phyloP scores from a whole-genome alignment of 2,888 invertebrate genomes.

The Drosophila recens region DNA sequence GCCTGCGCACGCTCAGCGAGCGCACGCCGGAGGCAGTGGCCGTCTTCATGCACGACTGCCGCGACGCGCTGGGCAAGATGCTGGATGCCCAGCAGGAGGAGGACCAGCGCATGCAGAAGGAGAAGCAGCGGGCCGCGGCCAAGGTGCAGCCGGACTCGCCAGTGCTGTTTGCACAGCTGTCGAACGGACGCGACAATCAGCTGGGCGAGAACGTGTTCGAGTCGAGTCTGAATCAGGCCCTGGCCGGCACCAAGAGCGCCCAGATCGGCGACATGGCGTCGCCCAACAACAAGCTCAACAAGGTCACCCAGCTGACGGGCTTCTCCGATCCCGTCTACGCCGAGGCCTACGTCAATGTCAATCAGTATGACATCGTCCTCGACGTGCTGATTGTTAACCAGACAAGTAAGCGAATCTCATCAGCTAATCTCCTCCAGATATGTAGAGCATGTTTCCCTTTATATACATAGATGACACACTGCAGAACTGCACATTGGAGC shows the following conservation, averaged over 20 bases:
- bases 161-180: conserved; percentile 92
- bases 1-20: conserved; percentile 90
- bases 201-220: conserved; percentile 93
- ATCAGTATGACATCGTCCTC: conserved; percentile 98
- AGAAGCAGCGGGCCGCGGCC: conserved; percentile 89
- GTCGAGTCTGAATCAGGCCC: conserved; percentile 94
- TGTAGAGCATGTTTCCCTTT: not conserved
- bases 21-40: conserved; percentile 89
- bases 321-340: conserved; percentile 99
- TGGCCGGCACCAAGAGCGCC: conserved; percentile 88
- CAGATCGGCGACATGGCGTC: conserved; percentile 86
- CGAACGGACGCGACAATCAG: conserved; percentile 88
- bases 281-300: conserved; percentile 88
- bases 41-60: conserved; percentile 91
- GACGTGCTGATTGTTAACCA: conserved; percentile 99
- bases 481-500: conserved; percentile 98
- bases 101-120: conserved; percentile 86
- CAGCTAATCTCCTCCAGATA: too few species aligned
- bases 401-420: conserved; percentile 88
- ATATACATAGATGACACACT: conserved; percentile 93
- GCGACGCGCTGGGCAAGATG: conserved; percentile 93
- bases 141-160: conserved; percentile 94
- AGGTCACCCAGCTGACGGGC: conserved; percentile 98
- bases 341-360: conserved; percentile 99
- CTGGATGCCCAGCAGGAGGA: conserved; percentile 90